These are phyloP conservation scores for Lithobates pipiens DNA, from an alignment of 2,797 vertebrate genomes.

Conservation along the genomic window DNA sequence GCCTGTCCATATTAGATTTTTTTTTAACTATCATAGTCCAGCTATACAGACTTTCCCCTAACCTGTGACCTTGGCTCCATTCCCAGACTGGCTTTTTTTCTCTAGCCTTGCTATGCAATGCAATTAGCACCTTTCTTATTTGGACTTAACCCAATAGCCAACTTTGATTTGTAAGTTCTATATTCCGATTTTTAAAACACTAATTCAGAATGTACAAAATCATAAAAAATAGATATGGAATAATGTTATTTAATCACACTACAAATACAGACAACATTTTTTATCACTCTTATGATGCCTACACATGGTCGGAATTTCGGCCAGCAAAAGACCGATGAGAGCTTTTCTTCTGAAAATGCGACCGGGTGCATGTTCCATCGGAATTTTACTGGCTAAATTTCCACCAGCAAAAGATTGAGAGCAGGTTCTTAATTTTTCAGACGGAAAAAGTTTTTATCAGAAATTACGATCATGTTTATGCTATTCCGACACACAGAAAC, in stretches of 20 bases:
- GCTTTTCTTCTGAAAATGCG: too few species aligned
- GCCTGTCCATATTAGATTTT: constrained; percentile 1
- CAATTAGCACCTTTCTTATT: constrained; percentile 9
- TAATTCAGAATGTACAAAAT: not conserved
- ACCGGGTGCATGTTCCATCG: too few species aligned
- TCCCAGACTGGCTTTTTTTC: constrained; percentile 23
- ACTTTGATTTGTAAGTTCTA: not conserved
- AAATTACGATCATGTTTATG: too few species aligned
- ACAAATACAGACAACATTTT: not conserved
- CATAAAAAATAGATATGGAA: not conserved
- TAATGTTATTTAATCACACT: not conserved
- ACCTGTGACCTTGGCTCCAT: constrained; percentile 23
- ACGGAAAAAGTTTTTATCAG: too few species aligned
- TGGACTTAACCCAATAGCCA: not conserved
- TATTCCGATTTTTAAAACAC: not conserved
- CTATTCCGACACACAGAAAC: too few species aligned
- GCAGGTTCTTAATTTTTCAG: too few species aligned
- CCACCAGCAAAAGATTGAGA: too few species aligned
- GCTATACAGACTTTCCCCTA: not conserved
- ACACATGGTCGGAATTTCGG: too few species aligned
- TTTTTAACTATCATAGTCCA: not conserved
- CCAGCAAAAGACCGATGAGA: too few species aligned
- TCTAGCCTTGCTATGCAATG: not conserved
- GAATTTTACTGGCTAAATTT: too few species aligned
- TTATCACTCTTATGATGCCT: not conserved